Evolutionary conservation across 1,140 invertebrate species (phyloP), one percentile per base, ranked within the genome.

Genomic region (Hirudo medicinalis): DNA sequence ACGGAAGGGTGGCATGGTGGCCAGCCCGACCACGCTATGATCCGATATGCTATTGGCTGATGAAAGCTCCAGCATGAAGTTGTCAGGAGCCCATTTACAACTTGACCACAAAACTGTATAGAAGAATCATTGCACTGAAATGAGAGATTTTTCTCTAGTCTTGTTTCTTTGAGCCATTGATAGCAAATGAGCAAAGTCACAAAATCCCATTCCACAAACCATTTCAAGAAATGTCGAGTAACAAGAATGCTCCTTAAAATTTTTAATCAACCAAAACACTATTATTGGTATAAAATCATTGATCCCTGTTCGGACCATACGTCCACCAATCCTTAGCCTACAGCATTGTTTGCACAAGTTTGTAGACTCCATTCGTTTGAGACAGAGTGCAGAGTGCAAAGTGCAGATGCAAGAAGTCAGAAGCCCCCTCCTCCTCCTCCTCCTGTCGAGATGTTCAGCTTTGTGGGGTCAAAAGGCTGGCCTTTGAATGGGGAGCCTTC

Each of bases 401-500:
- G 8, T 6, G 4, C 55, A 5, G 5, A 27, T 8, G 19, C 11
- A 22, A 22, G 19, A 2, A 6, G 19, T 49, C 15, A 49, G 43
- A 32, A 53, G n/a, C n/a, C n/a, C n/a, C n/a, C n/a, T n/a, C n/a
- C n/a, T n/a, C n/a, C n/a, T n/a, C n/a, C n/a, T 19, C 67, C 67
- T 71, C 63, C 72, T 22, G 40, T 22, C 9, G 72, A 54, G 2
- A 74, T 54, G 67, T 74, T 75, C 9, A 82, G 70, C 60, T 77
- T 78, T 15, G 83, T 85, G 15, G 90, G 89, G 84, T 93, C 89
- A 83, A 88, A 92, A 29, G 87, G 86, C 76, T 86, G 86, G 20
- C 90, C 90, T 78, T 86, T 86, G 76, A 94, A 92, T 49, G 91
- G 91, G 0, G 91, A 92, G 11, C 90, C 90, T 73, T 91, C 87